phyloP scores from a whole-genome alignment of 1,140 invertebrate species.

The Papilio helenus region DNA sequence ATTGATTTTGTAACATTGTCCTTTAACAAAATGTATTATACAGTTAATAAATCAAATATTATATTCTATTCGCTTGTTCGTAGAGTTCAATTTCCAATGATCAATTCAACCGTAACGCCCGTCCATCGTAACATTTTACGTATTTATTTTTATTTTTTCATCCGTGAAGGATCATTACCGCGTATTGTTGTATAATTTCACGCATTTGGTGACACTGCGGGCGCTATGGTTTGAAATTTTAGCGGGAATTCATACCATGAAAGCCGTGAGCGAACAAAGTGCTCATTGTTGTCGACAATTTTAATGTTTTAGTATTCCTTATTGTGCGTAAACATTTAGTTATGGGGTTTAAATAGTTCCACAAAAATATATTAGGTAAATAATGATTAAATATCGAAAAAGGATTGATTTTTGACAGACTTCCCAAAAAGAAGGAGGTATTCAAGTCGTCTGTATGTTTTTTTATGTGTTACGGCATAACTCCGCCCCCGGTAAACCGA shows the following conservation, averaged over 20 bases:
- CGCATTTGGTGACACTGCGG: slow-evolving; percentile 77
- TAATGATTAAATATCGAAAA: background rate
- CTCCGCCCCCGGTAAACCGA: too few species aligned
- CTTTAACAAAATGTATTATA: slow-evolving; percentile 29
- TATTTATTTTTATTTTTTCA: slow-evolving; percentile 73
- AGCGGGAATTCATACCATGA: slow-evolving; percentile 65
- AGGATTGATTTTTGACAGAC: background rate
- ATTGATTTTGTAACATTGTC: slow-evolving; percentile 23
- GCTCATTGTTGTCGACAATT: slow-evolving; percentile 58
- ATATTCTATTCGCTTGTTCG: background rate
- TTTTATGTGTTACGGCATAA: too few species aligned
- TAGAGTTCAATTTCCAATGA: slow-evolving; percentile 48
- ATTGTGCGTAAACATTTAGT: slow-evolving; percentile 47
- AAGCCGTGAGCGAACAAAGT: slow-evolving; percentile 60
- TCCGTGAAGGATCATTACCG: slow-evolving; percentile 74
- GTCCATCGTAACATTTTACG: slow-evolving; percentile 54
- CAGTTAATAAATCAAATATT: slow-evolving; percentile 4
- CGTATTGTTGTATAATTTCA: slow-evolving; percentile 78
- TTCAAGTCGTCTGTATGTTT: too few species aligned
- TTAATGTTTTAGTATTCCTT: slow-evolving; percentile 60
- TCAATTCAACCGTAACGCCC: slow-evolving; percentile 42
- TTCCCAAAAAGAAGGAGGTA: too few species aligned
- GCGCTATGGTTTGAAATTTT: slow-evolving; percentile 67
- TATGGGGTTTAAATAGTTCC: slow-evolving; percentile 42
- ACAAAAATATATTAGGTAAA: background rate